Conservation (phyloP, 2,888 invertebrate genomes). For the Psylliodes chrysocephalus region DNA sequence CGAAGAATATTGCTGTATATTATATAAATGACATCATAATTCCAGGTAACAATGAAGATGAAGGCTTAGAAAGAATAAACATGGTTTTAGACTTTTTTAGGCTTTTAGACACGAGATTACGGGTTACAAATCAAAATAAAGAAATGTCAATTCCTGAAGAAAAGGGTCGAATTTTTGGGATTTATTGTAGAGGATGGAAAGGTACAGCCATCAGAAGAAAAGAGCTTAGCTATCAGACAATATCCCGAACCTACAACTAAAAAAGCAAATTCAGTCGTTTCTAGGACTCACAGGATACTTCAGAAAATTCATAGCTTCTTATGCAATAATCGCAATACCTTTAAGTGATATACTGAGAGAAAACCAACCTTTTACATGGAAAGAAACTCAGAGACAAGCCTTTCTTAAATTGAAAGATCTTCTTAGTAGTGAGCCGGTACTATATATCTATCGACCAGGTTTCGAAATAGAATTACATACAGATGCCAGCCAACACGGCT, state of each 20-base stretch:
- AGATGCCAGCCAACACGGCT: slow-evolving; percentile 42
- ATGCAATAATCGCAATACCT: slow-evolving; percentile 53
- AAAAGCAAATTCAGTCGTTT: slow-evolving; percentile 54
- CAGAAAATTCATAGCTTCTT: slow-evolving; percentile 52
- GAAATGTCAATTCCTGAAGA: slow-evolving; percentile 46
- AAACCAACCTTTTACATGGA: slow-evolving; percentile 39
- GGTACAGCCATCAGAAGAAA: slow-evolving; percentile 44
- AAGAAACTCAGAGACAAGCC: slow-evolving; percentile 24
- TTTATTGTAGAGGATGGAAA: slow-evolving; percentile 27
- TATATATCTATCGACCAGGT: slow-evolving; percentile 39
- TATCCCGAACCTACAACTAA: slow-evolving; percentile 50
- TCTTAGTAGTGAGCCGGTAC: slow-evolving; percentile 35
- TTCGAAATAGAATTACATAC: slow-evolving; percentile 40
- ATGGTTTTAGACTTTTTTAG: no score
- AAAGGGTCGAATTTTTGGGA: no score
- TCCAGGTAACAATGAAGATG: slow-evolving; percentile 28
- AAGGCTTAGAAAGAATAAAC: slow-evolving; percentile 44
- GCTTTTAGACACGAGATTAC: slow-evolving; percentile 45
- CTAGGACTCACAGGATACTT: slow-evolving; percentile 56
- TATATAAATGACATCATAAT: slow-evolving; percentile 41
- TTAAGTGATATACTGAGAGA: slow-evolving; percentile 51
- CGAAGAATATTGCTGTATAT: slow-evolving; percentile 15
- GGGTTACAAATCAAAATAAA: slow-evolving; percentile 54
- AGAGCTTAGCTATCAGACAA: slow-evolving; percentile 48
- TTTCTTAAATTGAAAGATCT: slow-evolving; percentile 39